phyloP scores from a whole-genome alignment of 2,113 vertebrate genomes.

The Gobiocypris rarus region DNA sequence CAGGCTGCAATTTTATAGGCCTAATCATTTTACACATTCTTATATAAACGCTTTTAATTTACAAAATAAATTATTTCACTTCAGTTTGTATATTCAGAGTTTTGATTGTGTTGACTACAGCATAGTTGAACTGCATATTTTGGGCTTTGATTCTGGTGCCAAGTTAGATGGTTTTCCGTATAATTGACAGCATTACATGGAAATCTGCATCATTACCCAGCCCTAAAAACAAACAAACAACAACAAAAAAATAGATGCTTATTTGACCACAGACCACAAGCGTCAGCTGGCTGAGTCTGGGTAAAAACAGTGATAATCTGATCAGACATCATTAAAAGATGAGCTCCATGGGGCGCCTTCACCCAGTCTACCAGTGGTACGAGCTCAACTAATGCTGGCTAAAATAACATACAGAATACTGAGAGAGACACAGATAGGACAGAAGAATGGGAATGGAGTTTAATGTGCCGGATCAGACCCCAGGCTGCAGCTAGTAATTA shows the following conservation, averaged over 20 bases:
- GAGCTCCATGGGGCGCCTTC: constrained; percentile 46
- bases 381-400: constrained; percentile 58
- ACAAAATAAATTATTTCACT: too few relatives aligned
- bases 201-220: constrained; percentile 3
- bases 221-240: too few relatives aligned
- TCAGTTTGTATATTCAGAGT: too few relatives aligned
- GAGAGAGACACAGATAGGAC: constrained; percentile 24
- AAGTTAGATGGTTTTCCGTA: too few relatives aligned
- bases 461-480: constrained; percentile 31
- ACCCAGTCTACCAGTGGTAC: constrained; percentile 45
- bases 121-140: too few relatives aligned
- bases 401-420: background rate
- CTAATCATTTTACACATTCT: too few relatives aligned
- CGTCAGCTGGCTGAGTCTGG: constrained; percentile 45
- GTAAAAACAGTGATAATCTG: constrained; percentile 65
- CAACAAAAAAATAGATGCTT: background rate
- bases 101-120: too few relatives aligned
- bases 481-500: constrained; percentile 53
- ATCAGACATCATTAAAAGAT: constrained; percentile 65
- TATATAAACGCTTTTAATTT: too few relatives aligned
- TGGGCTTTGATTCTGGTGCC: too few relatives aligned
- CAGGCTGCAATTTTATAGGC: too few relatives aligned
- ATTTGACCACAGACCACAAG: constrained; percentile 13
- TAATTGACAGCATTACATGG: too few relatives aligned
- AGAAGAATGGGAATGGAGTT: constrained; percentile 6